phyloP scores from a whole-genome alignment of 2,888 invertebrate genomes.

The Ichneumon xanthorius region DNA sequence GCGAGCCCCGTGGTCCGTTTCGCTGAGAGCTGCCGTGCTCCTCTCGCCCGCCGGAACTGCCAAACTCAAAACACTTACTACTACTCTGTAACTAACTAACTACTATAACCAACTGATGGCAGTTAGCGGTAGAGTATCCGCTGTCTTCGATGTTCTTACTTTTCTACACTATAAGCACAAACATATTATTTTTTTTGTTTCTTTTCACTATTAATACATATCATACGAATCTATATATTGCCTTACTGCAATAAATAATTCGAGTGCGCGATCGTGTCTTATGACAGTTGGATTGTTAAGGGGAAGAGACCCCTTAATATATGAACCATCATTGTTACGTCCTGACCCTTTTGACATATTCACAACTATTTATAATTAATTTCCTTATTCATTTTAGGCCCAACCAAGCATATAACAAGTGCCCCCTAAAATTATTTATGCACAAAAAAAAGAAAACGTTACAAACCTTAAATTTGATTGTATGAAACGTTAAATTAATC shows the following conservation, averaged over 20 bases:
- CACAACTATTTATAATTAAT: too few relatives aligned
- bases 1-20: constrained; percentile 83
- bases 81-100: constrained; percentile 45
- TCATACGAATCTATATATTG: background rate
- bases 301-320: too few relatives aligned
- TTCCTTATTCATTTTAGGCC: too few relatives aligned
- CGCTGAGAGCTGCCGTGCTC: constrained; percentile 65
- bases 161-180: background rate
- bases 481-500: too few relatives aligned
- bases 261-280: background rate
- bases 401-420: too few relatives aligned
- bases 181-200: background rate
- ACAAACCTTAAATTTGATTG: too few relatives aligned
- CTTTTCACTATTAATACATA: background rate
- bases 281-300: too few relatives aligned
- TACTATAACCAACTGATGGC: constrained; percentile 23
- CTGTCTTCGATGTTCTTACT: background rate
- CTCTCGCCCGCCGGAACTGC: constrained; percentile 78
- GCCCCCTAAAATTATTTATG: too few relatives aligned
- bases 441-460: too few relatives aligned
- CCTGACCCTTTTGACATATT: too few relatives aligned
- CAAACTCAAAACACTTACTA: constrained; percentile 76
- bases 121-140: background rate
- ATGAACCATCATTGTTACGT: too few relatives aligned
- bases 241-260: background rate